Evolutionary conservation across 2,113 vertebrate species (phyloP), one percentile per base, ranked within the genome.

Genomic region (Rhipidura dahli): DNA sequence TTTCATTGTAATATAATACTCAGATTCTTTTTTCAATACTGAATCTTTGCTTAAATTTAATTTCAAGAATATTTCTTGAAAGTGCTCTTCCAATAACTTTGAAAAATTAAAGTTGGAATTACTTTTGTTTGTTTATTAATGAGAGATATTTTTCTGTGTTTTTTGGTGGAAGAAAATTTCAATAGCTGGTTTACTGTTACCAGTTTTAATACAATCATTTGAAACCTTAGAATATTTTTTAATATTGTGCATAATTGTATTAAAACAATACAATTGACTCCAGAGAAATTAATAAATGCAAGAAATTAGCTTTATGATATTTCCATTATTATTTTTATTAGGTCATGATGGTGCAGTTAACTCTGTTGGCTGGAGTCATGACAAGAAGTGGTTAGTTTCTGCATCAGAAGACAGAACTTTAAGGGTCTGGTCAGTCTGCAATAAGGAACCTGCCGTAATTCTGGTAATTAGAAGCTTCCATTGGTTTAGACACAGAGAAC

Each of bases 321-420:
- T 89, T 85, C 17, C 10, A n/a, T 87, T 83, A 23, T 76, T 93
- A 13, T 93, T 95, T 91, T 88, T 81, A 26, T 60, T 95, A 99
- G 99, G 98, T 82, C 99, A 99, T 16, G 97, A 98, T 84, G 98
- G 98, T 93, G 97, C 98, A 9, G 96, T 99, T 97, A 98, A 93
- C 85, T 96, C 96, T 53, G 91, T 99, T 93, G 97, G 96, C 84
- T 99, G 99, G 99, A 99, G 99, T 96, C 98, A 98, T 44, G 94
- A 98, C 84, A 97, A 97, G 91, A 97, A 97, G 75, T 98, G 97
- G 98, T 97, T 99, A 97, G 87, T 99, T 89, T 99, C 99, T 61
- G 85, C 97, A 3, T 98, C 99, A 90, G 98, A 98, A 87, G 99
- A 99, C 90, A 96, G 90, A 94, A 98, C 98, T 13, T 56, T 99